Conservation (phyloP, 2,113 vertebrate species). For the Empidonax alnorum region DNA sequence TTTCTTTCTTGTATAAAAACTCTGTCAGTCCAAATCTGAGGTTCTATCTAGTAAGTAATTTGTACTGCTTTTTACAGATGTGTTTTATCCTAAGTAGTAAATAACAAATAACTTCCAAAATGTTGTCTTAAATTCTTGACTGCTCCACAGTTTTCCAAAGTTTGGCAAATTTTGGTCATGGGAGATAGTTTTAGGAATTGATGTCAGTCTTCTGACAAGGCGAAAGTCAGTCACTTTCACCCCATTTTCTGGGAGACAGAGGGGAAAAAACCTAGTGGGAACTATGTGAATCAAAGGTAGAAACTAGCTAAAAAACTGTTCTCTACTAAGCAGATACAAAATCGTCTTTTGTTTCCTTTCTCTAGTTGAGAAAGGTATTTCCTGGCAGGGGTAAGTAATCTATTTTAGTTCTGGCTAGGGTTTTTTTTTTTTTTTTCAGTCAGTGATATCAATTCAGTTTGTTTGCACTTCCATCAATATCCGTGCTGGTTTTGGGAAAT, state of each 20-base stretch:
- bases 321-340: background rate
- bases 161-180: background rate
- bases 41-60: background rate
- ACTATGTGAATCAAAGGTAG: background rate
- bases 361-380: background rate
- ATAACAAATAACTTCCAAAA: background rate
- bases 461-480: background rate
- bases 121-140: background rate
- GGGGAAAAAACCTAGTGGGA: background rate
- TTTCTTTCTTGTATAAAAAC: background rate
- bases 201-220: background rate
- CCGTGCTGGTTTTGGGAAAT: background rate
- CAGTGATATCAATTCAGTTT: background rate
- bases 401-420: background rate
- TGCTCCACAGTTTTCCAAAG: background rate
- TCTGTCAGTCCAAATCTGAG: background rate
- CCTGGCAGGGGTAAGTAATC: background rate
- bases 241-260: background rate
- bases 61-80: background rate
- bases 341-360: background rate
- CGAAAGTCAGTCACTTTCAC: background rate
- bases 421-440: background rate
- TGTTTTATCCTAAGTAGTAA: background rate
- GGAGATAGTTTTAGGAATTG: background rate
- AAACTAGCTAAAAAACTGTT: background rate